Conservation (phyloP, 2,888 invertebrate species). For the Rugalucina vietnamica region DNA sequence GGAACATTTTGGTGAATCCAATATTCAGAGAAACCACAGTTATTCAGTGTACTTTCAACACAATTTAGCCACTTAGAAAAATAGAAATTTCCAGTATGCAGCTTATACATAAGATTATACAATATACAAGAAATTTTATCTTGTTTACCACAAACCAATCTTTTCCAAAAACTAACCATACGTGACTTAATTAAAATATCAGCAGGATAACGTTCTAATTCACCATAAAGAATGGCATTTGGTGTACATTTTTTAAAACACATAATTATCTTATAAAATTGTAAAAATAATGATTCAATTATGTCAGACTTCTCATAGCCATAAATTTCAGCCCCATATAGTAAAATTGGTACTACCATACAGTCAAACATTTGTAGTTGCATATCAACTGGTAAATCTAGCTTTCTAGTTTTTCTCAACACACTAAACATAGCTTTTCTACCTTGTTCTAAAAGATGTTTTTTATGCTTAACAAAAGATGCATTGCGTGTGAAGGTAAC, state of each 20-base stretch:
- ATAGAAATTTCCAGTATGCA: not conserved
- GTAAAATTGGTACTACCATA: not conserved
- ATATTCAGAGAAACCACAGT: not conserved
- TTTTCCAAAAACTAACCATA: not conserved
- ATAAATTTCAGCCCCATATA: not conserved
- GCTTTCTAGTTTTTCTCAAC: not conserved
- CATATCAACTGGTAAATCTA: not conserved
- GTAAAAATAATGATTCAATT: not conserved
- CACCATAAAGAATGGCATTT: not conserved
- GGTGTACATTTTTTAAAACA: slow-evolving; percentile 1
- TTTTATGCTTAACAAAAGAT: not conserved
- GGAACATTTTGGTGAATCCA: not conserved
- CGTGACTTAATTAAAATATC: not conserved
- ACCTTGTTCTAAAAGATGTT: not conserved
- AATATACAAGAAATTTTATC: not conserved
- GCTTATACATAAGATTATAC: not conserved
- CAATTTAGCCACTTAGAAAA: not conserved
- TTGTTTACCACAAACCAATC: not conserved
- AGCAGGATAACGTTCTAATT: not conserved
- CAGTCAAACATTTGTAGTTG: not conserved
- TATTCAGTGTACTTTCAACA: not conserved
- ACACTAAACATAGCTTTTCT: slow-evolving; percentile 3
- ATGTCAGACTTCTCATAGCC: not conserved
- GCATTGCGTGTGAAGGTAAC: not conserved
- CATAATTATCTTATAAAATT: not conserved